phyloP scores from a whole-genome alignment of 2,113 vertebrate genomes.

The Callithrix jacchus region DNA sequence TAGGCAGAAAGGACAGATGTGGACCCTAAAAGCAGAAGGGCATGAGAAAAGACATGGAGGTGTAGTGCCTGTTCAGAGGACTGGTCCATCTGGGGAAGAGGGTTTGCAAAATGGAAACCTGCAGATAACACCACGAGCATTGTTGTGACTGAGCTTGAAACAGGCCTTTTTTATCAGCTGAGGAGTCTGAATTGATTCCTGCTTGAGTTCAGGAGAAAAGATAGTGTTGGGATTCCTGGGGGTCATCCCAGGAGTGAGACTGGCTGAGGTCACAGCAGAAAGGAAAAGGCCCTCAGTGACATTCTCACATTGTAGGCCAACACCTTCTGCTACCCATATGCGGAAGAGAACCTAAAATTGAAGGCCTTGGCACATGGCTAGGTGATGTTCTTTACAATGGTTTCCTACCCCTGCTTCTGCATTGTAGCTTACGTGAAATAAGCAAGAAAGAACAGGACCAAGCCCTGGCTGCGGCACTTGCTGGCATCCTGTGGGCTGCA shows the following conservation, averaged over 20 bases:
- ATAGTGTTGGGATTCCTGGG: rapidly evolving
- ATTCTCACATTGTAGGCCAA: rapidly evolving
- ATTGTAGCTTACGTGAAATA: slow-evolving; percentile 80
- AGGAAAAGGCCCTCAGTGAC: rapidly evolving
- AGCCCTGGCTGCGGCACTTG: slow-evolving; percentile 80
- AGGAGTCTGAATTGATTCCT: not conserved
- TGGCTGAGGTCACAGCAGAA: not conserved
- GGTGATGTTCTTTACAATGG: not conserved
- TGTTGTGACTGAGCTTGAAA: not conserved
- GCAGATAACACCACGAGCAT: not conserved
- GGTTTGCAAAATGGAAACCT: not conserved
- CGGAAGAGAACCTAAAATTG: not conserved
- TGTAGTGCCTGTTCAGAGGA: not conserved
- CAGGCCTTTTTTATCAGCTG: too few relatives aligned
- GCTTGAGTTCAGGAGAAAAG: not conserved
- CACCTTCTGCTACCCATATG: too few relatives aligned
- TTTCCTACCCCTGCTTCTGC: not conserved
- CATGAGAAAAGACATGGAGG: not conserved
- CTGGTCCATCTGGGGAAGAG: not conserved
- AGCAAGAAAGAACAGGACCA: slow-evolving; percentile 81
- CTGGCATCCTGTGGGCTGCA: slow-evolving; percentile 89
- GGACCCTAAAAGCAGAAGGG: not conserved
- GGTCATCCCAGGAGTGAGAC: not conserved
- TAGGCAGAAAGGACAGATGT: not conserved
- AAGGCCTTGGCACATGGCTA: rapidly evolving